These are phyloP conservation scores for Xyrauchen texanus DNA, from an alignment of 2,113 vertebrate species.

Conservation along the genomic window DNA sequence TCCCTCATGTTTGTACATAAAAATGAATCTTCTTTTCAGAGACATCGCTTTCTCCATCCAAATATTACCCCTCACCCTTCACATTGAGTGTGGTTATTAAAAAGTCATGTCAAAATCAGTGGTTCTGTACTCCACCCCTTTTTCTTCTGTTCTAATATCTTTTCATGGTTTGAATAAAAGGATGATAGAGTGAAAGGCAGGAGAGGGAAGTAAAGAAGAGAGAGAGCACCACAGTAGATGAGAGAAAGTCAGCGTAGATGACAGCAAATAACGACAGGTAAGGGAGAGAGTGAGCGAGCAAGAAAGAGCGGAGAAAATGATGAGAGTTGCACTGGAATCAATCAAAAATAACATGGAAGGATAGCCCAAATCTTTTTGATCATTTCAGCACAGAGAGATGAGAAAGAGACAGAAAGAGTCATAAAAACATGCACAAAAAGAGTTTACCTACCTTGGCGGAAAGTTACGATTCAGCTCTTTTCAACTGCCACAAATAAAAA, in stretches of 20 bases:
- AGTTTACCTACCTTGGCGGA: slow-evolving; percentile 30
- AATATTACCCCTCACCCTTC: slow-evolving; percentile 3
- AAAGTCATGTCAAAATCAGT: slow-evolving; percentile 33
- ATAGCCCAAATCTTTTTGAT: slow-evolving; percentile 69
- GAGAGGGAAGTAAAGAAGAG: slow-evolving; percentile 33
- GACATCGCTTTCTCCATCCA: slow-evolving; percentile 1
- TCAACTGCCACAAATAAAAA: slow-evolving; percentile 42
- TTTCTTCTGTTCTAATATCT: slow-evolving; percentile 13
- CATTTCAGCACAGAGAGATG: slow-evolving; percentile 65
- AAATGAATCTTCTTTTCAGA: slow-evolving; percentile 11
- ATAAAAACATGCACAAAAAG: slow-evolving; percentile 9
- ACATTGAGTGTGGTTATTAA: slow-evolving; percentile 15
- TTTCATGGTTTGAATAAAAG: slow-evolving; percentile 46
- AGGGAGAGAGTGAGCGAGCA: slow-evolving; percentile 13
- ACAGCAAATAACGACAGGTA: slow-evolving; percentile 45
- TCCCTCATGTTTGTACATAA: slow-evolving; percentile 24
- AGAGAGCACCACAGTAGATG: neutral
- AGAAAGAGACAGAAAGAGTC: slow-evolving; percentile 50
- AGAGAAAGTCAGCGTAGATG: slow-evolving; percentile 42
- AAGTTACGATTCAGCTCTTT: slow-evolving; percentile 49
- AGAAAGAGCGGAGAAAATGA: slow-evolving; percentile 42
- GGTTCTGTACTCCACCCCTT: slow-evolving; percentile 26
- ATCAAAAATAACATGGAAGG: slow-evolving; percentile 62
- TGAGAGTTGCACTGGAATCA: slow-evolving; percentile 63
- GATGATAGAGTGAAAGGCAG: slow-evolving; percentile 12